Evolutionary conservation across 2,888 invertebrate species (phyloP).

Genomic region (Watsonalla binaria): DNA sequence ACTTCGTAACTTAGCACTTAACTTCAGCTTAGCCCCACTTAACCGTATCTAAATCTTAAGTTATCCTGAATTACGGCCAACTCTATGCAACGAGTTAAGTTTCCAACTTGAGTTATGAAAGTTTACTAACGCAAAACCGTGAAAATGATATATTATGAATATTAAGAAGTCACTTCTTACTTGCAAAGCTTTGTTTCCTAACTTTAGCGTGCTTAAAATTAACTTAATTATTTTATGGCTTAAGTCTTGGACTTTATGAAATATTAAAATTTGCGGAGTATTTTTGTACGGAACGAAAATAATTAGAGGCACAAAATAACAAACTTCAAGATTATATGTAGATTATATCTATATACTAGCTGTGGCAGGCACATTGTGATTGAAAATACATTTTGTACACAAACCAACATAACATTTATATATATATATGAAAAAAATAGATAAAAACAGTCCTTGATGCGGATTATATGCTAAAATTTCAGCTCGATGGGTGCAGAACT

Average conservation of each 20-base stretch:
- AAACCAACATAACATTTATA: no score
- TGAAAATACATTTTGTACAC: no score
- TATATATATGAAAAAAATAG: no score
- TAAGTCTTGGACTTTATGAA: slow-evolving; percentile 9
- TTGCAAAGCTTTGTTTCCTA: slow-evolving; percentile 11
- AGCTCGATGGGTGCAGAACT: no score
- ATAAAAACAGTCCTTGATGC: no score
- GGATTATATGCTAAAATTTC: no score
- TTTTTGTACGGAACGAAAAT: neutral
- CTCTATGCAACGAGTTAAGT: slow-evolving; percentile 54
- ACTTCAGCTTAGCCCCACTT: slow-evolving; percentile 56
- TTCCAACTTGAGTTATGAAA: slow-evolving; percentile 44
- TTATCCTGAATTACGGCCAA: slow-evolving; percentile 53
- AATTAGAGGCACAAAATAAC: no score
- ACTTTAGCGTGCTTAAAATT: slow-evolving; percentile 13
- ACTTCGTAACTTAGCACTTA: slow-evolving; percentile 53
- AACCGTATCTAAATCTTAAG: slow-evolving; percentile 60
- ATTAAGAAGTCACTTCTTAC: slow-evolving; percentile 17
- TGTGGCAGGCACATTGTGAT: no score
- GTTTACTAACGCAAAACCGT: slow-evolving; percentile 44
- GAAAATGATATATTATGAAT: slow-evolving; percentile 42
- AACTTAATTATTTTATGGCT: slow-evolving; percentile 19
- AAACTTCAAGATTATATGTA: no score
- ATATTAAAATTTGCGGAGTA: slow-evolving; percentile 3
- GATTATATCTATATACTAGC: no score